Evolutionary conservation across 2,888 invertebrate species (phyloP), one percentile per base, ranked within the genome.

Genomic region (Drosophila cracens): DNA sequence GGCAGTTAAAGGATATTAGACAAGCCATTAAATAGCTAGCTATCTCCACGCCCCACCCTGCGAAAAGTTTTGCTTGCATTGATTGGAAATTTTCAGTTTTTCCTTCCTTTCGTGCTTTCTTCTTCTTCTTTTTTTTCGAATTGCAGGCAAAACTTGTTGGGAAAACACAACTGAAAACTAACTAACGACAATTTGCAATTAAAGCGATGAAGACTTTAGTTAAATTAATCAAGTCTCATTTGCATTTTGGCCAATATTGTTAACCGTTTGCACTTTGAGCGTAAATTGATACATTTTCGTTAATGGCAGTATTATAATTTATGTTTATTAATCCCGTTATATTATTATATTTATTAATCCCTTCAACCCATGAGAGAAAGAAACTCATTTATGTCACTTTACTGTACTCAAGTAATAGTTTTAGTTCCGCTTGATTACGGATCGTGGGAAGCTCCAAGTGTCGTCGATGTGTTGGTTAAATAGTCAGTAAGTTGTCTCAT

Each of bases 1-100:
- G 87, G 89, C 85, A 88, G 86, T 87, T 87, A 84, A 82, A 87
- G 85, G 85, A 87, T 87, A 87, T 87, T 87, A 87, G 87, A 87
- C 82, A 87, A 84, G 87, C 89, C 81, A 89, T 89, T 89, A 84
- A 84, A 84, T 81, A 81, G 82, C 82, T 61, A 59, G 67, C 87
- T 77, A 71, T 65, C 57, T 71, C 25, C 46, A 16, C 25, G 25
- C 54, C 31, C 51, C 40, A 2, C 27, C 59, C 66, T 43, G 21
- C 43, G 43, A 33, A 49, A 13, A 53, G 57, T 33, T 52, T 58
- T 53, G 43, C 65, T 46, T 33, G 61, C 58, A 62, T 65, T 75
- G 77, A 77, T 77, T 77, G 75, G 70, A 36, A 61, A 70, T 63
- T 70, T 60, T 58, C 10, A 46, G 27, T 54, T 58, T 48, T 52